Evolutionary conservation across 2,888 invertebrate species (phyloP), one percentile per base, ranked within the genome.

Genomic region (Tenodera sinensis): DNA sequence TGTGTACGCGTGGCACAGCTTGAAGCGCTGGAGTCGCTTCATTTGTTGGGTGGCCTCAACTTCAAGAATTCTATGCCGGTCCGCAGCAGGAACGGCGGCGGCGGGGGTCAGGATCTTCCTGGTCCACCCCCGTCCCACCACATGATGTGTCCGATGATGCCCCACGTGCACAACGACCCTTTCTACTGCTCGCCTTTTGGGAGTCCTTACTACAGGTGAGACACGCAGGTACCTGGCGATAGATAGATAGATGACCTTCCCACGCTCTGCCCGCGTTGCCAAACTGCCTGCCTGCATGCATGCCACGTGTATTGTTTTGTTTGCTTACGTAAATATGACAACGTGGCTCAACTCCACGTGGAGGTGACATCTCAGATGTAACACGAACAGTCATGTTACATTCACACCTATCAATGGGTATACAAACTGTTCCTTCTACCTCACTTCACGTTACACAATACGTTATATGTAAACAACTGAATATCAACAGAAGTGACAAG

Each of bases 121-220:
- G 89, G 54, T n/a, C 84, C 84, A 93, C 93, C 8, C 92, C 93
- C 88, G 82, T 27, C 30, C 42, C 93, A 93, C 0, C 93, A 93
- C 88, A 92, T 92, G 91, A 91, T 92, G 20, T 71, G 54, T 88
- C 92, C 92, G 83, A 83, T 81, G 34, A 83, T 87, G 88, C 91
- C 91, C 34, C 94, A 94, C 91, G 93, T 94, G 91, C 94, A 94
- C 92, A 93, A 93, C 91, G 95, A 95, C 91, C 95, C 95, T 0
- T 95, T 95, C 92, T 95, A 95, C 92, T 95, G 95, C 91, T 94
- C 95, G 85, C 95, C 95, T 2, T 95, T 95, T 91, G 95, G 94
- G 89, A 94, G 94, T 89, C 94, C 94, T 27, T 95, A 95, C 92
- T 95, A 94, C 93, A 95, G 95, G 95, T 95, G 93, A 93, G 92